A percentile compares a stretch with the other conserved stretches of the same genome.
Conservation (phyloP, 2,113 vertebrate species). For the Lepisosteus osseus region DNA sequence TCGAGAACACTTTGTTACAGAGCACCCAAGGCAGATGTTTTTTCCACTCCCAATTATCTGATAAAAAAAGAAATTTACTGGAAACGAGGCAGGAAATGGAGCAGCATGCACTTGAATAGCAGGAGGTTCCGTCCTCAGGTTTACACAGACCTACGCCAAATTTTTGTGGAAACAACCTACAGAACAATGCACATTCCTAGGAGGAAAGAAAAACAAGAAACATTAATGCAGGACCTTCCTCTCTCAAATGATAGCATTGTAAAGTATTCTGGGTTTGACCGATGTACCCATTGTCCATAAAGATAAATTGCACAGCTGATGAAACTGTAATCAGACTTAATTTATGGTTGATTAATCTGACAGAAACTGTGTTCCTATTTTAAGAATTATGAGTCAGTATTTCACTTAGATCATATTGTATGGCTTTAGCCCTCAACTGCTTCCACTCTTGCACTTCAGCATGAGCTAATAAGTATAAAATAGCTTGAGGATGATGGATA, state of each 20-base stretch:
- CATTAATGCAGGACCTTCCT: background rate
- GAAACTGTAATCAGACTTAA: background rate
- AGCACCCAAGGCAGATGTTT: too few relatives aligned
- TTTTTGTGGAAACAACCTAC: background rate
- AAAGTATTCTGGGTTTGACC: background rate
- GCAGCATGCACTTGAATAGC: background rate
- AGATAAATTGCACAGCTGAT: background rate
- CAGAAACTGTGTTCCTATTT: background rate
- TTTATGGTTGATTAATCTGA: background rate
- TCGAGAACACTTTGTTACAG: too few relatives aligned
- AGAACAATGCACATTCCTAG: background rate
- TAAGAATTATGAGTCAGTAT: background rate
- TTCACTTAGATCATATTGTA: background rate
- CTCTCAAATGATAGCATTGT: background rate
- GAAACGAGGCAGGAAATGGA: background rate
- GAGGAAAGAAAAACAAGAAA: background rate
- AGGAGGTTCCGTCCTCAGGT: background rate
- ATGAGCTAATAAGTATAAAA: too few relatives aligned
- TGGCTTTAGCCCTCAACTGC: background rate
- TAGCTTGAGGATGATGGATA: too few relatives aligned
- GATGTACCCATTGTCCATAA: background rate
- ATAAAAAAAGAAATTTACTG: background rate
- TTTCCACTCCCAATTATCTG: too few relatives aligned
- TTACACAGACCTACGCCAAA: background rate
- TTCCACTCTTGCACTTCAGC: too few relatives aligned